Conservation (phyloP, 2,888 invertebrate species). For the Pyrrhosoma nymphula region DNA sequence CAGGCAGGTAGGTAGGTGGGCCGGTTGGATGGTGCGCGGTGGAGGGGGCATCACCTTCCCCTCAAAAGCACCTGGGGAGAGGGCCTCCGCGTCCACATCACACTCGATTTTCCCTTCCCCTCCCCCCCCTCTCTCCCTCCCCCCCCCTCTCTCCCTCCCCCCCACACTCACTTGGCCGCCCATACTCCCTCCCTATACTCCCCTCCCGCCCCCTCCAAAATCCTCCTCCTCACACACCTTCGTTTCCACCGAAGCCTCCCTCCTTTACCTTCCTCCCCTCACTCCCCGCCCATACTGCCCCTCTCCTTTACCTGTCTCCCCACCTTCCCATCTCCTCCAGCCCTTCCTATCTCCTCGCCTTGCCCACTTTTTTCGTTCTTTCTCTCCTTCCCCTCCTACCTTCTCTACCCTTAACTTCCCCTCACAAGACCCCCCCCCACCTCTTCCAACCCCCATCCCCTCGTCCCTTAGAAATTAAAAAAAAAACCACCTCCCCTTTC, state of each 20-base stretch:
- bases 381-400: not conserved
- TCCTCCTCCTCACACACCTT: not conserved
- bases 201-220: not conserved
- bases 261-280: not conserved
- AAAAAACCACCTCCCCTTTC: not conserved
- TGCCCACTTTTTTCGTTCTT: not conserved
- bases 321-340: not conserved
- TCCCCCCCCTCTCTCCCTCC: not conserved
- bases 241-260: not conserved
- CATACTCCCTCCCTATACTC: not conserved
- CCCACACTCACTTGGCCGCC: not conserved
- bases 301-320: not conserved
- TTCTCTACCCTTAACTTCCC: not conserved
- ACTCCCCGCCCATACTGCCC: not conserved
- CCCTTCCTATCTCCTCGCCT: not conserved
- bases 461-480: not conserved
- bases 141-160: not conserved
- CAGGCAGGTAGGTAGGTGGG: too few species aligned
- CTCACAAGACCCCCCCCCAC: not conserved
- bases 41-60: not conserved
- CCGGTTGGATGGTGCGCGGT: not conserved
- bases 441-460: not conserved
- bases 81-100: not conserved
- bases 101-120: not conserved
- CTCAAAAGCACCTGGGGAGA: constrained; percentile 58